These are phyloP conservation scores for Cephus runcator DNA, from an alignment of 2,888 invertebrate species.

Conservation along the genomic window DNA sequence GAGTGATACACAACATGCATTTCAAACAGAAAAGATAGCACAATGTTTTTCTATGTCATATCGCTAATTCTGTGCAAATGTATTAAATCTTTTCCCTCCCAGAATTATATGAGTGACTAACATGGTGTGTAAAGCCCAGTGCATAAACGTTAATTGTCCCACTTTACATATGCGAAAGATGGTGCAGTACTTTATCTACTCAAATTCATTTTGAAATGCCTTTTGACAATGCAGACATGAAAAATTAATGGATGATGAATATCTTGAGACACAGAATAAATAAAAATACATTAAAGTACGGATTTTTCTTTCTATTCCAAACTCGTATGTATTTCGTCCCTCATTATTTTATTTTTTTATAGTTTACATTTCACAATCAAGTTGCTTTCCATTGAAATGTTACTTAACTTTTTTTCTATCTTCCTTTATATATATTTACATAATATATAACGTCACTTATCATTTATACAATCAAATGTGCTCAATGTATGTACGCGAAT, in stretches of 20 bases:
- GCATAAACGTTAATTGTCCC: background rate
- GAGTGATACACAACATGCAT: background rate
- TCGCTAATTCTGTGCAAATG: no score
- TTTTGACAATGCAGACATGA: background rate
- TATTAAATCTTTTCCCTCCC: no score
- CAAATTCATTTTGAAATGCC: background rate
- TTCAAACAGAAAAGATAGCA: no score
- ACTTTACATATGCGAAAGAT: background rate
- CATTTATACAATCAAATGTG: background rate
- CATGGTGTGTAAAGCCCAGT: no score
- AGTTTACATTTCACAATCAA: background rate
- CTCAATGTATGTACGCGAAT: conserved; percentile 1
- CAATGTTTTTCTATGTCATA: no score
- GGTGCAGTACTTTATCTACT: background rate
- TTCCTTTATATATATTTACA: background rate
- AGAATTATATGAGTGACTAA: no score
- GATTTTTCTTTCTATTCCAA: background rate
- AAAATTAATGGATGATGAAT: background rate
- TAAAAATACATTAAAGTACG: background rate
- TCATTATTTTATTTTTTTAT: background rate
- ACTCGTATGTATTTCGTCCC: background rate
- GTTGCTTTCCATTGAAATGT: background rate
- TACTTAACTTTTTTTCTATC: background rate
- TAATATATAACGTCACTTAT: background rate
- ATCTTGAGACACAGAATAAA: background rate